These are phyloP conservation scores for Eciton burchellii DNA, from an alignment of 1,140 invertebrate genomes.

Conservation along the genomic window DNA sequence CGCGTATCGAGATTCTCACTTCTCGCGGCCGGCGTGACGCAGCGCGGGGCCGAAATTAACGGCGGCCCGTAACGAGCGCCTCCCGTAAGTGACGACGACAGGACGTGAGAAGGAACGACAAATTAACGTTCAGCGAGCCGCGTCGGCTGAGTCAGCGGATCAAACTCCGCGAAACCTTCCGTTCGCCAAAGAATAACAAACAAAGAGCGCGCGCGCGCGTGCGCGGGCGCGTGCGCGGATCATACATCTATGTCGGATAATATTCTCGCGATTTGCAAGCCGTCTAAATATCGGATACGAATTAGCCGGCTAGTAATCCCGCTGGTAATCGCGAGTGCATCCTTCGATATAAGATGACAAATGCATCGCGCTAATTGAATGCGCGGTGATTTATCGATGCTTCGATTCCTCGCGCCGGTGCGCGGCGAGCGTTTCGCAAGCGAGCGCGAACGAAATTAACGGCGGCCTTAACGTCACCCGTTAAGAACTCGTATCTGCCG, in stretches of 20 bases:
- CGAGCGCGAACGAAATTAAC: slow-evolving; percentile 46
- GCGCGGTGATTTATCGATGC: slow-evolving; percentile 18
- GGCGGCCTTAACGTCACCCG: background rate
- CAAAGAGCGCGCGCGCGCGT: too few species aligned
- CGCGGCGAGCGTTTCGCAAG: slow-evolving; percentile 5
- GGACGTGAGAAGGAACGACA: background rate
- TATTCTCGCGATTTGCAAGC: background rate
- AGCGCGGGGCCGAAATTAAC: slow-evolving; percentile 40
- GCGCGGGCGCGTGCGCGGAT: too few species aligned
- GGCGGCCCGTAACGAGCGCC: slow-evolving; percentile 30
- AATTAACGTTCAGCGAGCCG: slow-evolving; percentile 22
- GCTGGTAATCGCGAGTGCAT: background rate
- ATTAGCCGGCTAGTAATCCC: background rate
- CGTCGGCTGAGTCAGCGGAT: slow-evolving; percentile 19
- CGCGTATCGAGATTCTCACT: slow-evolving; percentile 78
- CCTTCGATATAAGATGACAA: slow-evolving; percentile 13
- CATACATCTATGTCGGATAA: background rate
- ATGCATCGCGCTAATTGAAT: slow-evolving; percentile 23
- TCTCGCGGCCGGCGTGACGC: slow-evolving; percentile 51
- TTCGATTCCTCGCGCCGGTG: slow-evolving; percentile 18
- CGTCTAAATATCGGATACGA: background rate
- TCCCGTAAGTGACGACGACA: slow-evolving; percentile 16
- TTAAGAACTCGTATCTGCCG: background rate
- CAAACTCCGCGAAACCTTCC: background rate
- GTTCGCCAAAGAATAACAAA: background rate